Conservation (phyloP, 2,888 invertebrate species). For the Uropetala carovei region DNA sequence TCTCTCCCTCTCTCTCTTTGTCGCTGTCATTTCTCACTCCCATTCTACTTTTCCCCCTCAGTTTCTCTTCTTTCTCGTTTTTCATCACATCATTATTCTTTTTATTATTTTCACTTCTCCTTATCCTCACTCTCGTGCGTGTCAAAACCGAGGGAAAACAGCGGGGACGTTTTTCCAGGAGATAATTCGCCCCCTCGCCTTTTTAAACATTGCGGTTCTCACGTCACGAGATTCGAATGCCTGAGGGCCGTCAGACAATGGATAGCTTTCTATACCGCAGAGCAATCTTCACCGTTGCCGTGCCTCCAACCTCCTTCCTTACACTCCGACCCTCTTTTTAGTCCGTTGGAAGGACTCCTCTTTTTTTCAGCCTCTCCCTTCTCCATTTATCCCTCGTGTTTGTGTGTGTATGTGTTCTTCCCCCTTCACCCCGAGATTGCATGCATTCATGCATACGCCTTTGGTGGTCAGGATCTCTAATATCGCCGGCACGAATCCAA, state of each 20-base stretch:
- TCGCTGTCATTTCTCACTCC: background rate
- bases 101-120: no score
- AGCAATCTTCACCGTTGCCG: no score
- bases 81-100: no score
- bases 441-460: no score
- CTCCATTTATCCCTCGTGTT: background rate
- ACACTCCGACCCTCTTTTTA: no score
- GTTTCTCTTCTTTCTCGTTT: no score
- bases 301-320: no score
- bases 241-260: background rate
- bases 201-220: background rate
- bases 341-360: background rate
- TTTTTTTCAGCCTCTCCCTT: background rate
- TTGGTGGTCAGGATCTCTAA: no score
- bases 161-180: no score
- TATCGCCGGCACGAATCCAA: no score
- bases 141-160: no score
- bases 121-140: background rate
- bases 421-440: background rate
- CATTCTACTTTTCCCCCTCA: background rate
- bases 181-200: background rate
- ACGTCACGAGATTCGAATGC: conserved; percentile 36
- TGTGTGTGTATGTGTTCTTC: no score
- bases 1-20: background rate
- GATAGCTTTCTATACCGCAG: background rate